Percentiles rank a stretch among this genome's conserved stretches.
Evolutionary conservation across 64 coral and sea anemone species (phyloP).

Genomic region (Platygyra sinensis): DNA sequence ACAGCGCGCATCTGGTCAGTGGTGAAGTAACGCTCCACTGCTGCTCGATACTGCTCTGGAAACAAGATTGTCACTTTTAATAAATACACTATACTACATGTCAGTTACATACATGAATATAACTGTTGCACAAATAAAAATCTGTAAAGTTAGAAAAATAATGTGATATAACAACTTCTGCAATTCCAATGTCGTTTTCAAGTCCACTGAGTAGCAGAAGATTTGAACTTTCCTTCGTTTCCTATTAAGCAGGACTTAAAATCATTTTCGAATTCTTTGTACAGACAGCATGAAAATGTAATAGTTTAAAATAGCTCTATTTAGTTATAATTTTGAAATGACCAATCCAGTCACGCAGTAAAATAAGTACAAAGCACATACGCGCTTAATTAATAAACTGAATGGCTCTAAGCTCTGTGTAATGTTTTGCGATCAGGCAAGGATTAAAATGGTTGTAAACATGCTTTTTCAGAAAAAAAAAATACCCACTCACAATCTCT

Average conservation of each 20-base stretch:
- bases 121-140: conserved; percentile 16
- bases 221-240: background rate
- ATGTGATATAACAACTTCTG: background rate
- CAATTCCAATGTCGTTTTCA: background rate
- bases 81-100: background rate
- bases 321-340: too few species aligned
- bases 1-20: background rate
- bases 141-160: conserved; percentile 47
- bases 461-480: too few species aligned
- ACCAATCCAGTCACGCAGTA: too few species aligned
- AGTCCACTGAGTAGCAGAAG: background rate
- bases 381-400: too few species aligned
- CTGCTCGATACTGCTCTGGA: background rate
- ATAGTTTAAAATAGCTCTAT: too few species aligned
- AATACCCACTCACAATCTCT: too few species aligned
- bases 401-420: too few species aligned
- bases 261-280: background rate
- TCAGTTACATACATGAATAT: background rate
- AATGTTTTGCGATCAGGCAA: too few species aligned
- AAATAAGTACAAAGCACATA: too few species aligned
- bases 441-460: too few species aligned
- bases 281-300: background rate
- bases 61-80: background rate
- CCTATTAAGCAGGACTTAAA: background rate
- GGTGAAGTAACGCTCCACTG: background rate